Evolutionary conservation across 2,888 invertebrate genomes (phyloP), one percentile per base, ranked within the genome.

Genomic region (Chrysotoxum bicinctum): DNA sequence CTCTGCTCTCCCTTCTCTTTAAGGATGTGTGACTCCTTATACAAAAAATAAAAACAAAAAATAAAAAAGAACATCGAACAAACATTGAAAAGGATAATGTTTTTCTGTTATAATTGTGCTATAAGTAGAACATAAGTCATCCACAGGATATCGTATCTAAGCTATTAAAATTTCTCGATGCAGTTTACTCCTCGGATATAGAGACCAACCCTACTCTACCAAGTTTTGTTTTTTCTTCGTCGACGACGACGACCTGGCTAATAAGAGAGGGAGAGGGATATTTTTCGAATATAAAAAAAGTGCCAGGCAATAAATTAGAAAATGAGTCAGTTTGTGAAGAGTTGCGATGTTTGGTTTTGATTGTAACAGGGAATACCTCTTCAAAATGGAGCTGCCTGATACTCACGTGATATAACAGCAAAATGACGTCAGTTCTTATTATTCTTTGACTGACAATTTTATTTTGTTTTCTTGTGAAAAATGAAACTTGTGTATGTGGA

Each of bases 291-390:
- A 45, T 21, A 26, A 79, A 35, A 54, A 64, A 50, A 23, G 48
- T 50, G 48, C 23, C 56, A 45, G 60, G 58, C 32, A 54, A 81
- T 82, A 77, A 82, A 77, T 77, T 68, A 68, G 77, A 54, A 35
- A 72, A 68, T 82, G 82, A 82, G 77, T 82, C 81, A 82, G 66
- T 76, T 76, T 81, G 56, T 64, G 48, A 48, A 50, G 40, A 64
- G 62, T 66, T 62, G 52, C 48, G 60, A 81, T 52, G 52, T 43
- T 69, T 48, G 19, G 23, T 40, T 58, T 45, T 75, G 45, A 50
- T 64, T 32, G 52, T 48, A n/a, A 8, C 4, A 16, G 45, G 21
- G 19, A 54, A 60, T 45, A 37, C 45, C 69, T 43, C 37, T 23
- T 3, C 23, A 52, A 16, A 62, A 50, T 40, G 12, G 52, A 16